phyloP scores from a whole-genome alignment of 1,140 invertebrate species.

The Ctenoplectra terminalis region DNA sequence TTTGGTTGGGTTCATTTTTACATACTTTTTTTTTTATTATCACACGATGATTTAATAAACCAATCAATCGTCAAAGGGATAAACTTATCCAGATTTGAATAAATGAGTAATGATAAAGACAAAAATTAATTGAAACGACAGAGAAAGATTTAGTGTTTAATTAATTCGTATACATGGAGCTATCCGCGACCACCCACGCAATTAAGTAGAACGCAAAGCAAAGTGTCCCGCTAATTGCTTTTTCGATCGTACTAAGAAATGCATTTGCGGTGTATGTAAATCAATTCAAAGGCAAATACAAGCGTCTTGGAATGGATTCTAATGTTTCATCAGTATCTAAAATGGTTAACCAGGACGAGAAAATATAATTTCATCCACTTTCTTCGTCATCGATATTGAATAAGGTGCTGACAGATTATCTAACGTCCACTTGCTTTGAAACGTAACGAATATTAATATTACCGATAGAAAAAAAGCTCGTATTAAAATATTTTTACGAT shows the following conservation, averaged over 20 bases:
- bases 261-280: constrained; percentile 4
- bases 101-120: neutral
- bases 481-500: too few relatives aligned
- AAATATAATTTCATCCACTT: too few relatives aligned
- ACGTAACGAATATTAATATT: too few relatives aligned
- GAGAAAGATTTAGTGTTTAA: neutral
- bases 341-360: too few relatives aligned
- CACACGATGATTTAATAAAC: neutral
- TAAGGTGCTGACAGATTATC: too few relatives aligned
- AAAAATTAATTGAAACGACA: neutral
- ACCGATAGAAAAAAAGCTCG: too few relatives aligned
- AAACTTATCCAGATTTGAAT: neutral
- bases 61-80: neutral
- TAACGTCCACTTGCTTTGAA: too few relatives aligned
- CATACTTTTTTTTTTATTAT: neutral
- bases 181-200: neutral
- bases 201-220: neutral
- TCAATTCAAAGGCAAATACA: neutral
- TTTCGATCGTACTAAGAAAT: neutral
- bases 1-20: constrained; percentile 3
- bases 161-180: neutral
- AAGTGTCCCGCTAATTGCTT: constrained; percentile 5
- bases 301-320: neutral
- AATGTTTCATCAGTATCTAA: neutral
- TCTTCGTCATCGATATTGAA: too few relatives aligned